phyloP scores from a whole-genome alignment of 2,113 vertebrate genomes.

The Jacana jacana region DNA sequence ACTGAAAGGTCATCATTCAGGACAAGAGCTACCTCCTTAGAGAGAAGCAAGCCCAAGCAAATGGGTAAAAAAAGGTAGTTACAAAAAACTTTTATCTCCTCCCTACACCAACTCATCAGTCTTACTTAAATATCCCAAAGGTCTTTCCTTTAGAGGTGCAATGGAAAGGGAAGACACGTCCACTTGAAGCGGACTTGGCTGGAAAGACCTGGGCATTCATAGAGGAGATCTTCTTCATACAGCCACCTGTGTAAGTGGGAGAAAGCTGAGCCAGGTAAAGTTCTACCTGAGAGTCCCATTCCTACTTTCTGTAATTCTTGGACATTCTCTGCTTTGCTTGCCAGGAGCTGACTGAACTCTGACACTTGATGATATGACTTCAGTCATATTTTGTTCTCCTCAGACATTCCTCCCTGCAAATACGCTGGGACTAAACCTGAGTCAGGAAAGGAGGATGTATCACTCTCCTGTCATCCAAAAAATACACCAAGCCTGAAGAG shows the following conservation, averaged over 20 bases:
- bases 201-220: neutral
- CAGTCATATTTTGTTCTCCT: neutral
- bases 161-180: neutral
- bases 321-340: neutral
- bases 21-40: neutral
- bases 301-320: neutral
- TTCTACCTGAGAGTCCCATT: constrained; percentile 34
- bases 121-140: neutral
- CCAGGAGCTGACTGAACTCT: neutral
- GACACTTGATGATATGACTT: neutral
- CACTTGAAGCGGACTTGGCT: neutral
- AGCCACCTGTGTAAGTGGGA: neutral
- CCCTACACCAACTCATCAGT: neutral
- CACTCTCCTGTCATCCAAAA: neutral
- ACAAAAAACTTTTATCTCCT: neutral
- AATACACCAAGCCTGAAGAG: constrained; percentile 4
- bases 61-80: neutral
- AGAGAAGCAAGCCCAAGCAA: neutral
- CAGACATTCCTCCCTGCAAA: neutral
- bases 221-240: neutral
- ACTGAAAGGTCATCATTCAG: neutral
- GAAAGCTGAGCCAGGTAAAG: neutral
- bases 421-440: neutral
- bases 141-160: constrained; percentile 1
- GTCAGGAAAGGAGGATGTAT: neutral